Percentiles rank a stretch among this genome's conserved stretches.
Conservation (phyloP, 2,797 vertebrate genomes). For the Salmo trutta region DNA sequence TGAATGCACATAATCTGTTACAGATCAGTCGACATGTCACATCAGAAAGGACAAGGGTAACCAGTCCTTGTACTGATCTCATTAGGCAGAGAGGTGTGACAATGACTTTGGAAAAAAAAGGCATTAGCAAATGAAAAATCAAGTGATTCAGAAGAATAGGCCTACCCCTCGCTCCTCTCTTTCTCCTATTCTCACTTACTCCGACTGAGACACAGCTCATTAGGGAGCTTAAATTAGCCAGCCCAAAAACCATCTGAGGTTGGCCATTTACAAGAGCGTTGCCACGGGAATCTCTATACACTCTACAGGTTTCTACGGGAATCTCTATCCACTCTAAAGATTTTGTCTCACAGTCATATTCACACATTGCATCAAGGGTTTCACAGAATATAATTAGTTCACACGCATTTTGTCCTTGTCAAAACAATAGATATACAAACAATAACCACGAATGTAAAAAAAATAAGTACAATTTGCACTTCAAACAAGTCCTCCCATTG, state of each 20-base stretch:
- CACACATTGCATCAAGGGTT: background rate
- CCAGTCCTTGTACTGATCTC: background rate
- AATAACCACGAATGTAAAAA: background rate
- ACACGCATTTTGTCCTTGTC: no score
- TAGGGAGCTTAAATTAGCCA: slow-evolving; percentile 45
- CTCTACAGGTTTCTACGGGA: slow-evolving; percentile 22
- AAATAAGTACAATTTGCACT: no score
- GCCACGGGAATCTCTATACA: slow-evolving; percentile 36
- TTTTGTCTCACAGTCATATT: slow-evolving; percentile 1
- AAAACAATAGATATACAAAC: background rate
- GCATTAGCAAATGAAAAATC: slow-evolving; percentile 52
- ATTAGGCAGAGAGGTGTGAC: slow-evolving; percentile 31
- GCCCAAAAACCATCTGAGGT: slow-evolving; percentile 45
- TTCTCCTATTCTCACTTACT: slow-evolving; percentile 44
- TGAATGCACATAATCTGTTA: background rate
- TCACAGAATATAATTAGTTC: background rate
- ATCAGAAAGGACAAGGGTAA: background rate
- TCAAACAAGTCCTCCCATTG: no score
- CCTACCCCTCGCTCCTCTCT: slow-evolving; percentile 35
- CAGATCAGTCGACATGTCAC: background rate
- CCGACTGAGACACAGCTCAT: slow-evolving; percentile 60
- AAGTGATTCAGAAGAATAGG: slow-evolving; percentile 29
- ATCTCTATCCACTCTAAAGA: slow-evolving; percentile 31
- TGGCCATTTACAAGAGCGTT: slow-evolving; percentile 39
- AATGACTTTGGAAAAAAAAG: slow-evolving; percentile 12